Percentiles rank a stretch among this genome's conserved stretches.
phyloP scores from a whole-genome alignment of 1,140 invertebrate species.

The Drosophila grimshawi region DNA sequence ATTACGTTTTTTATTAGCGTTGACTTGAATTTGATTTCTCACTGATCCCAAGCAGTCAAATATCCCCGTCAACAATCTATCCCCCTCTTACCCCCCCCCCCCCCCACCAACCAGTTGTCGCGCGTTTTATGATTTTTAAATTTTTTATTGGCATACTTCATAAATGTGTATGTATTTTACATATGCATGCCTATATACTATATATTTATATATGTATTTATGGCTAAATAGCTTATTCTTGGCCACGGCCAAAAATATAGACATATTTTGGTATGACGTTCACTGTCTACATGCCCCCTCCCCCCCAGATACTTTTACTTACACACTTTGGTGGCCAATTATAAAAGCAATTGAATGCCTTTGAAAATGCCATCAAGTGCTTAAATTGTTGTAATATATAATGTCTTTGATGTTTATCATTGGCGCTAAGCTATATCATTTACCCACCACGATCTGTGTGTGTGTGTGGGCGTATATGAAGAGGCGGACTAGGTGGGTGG shows the following conservation, averaged over 20 bases:
- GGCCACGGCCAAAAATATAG: constrained; percentile 41
- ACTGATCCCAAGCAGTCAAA: constrained; percentile 2
- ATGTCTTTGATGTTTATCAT: neutral
- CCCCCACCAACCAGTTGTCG: constrained; percentile 16
- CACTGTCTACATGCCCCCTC: constrained; percentile 9
- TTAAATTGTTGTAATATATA: constrained; percentile 26
- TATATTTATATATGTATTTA: constrained; percentile 19
- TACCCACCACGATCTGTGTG: neutral
- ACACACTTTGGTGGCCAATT: constrained; percentile 24
- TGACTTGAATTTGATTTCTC: constrained; percentile 24
- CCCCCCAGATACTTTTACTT: constrained; percentile 1
- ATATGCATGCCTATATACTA: constrained; percentile 21
- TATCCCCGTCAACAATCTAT: neutral
- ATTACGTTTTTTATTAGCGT: neutral
- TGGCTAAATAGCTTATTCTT: constrained; percentile 44
- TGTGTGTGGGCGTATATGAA: neutral
- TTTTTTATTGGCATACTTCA: constrained; percentile 51
- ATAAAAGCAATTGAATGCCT: constrained; percentile 42
- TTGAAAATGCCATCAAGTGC: constrained; percentile 17
- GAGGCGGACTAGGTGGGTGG: neutral
- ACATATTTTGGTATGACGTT: constrained; percentile 48
- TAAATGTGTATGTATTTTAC: constrained; percentile 2
- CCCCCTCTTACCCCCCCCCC: neutral
- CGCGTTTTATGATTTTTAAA: constrained; percentile 49
- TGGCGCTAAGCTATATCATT: constrained; percentile 36